These are phyloP conservation scores for Fregetta grallaria DNA, from an alignment of 2,113 vertebrate species.

Conservation along the genomic window DNA sequence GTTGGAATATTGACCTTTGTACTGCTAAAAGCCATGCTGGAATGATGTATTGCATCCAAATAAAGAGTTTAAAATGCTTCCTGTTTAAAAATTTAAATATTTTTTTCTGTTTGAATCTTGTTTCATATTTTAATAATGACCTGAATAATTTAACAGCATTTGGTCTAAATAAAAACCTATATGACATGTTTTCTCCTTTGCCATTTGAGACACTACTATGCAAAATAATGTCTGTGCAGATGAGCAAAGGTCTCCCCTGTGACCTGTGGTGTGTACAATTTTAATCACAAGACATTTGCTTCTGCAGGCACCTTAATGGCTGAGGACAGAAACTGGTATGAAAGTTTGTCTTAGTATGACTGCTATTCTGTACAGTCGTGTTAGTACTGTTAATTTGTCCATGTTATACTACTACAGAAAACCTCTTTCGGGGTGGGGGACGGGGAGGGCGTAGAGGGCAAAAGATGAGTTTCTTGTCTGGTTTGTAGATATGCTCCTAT, in stretches of 20 bases:
- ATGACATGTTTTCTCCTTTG: conserved; percentile 22
- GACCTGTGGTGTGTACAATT: conserved; percentile 1
- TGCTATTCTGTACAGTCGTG: not conserved
- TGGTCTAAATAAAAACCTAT: conserved; percentile 39
- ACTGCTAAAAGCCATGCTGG: conserved; percentile 24
- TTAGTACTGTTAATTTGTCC: not conserved
- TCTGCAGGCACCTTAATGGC: not conserved
- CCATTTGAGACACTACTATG: conserved; percentile 30
- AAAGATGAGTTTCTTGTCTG: not conserved
- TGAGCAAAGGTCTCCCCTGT: conserved; percentile 8
- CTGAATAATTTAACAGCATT: conserved; percentile 74
- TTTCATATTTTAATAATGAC: conserved; percentile 72
- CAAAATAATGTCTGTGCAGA: conserved; percentile 12
- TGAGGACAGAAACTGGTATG: not conserved
- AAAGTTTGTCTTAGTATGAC: not conserved
- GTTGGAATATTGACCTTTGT: conserved; percentile 32
- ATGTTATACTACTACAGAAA: not conserved
- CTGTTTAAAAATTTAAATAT: conserved; percentile 78
- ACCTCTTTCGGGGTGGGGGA: not conserved
- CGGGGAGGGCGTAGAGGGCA: not conserved
- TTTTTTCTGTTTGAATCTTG: conserved; percentile 60
- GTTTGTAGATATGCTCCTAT: not conserved
- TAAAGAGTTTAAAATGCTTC: conserved; percentile 66
- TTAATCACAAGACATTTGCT: not conserved
- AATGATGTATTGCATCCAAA: conserved; percentile 58